phyloP scores from a whole-genome alignment of 2,113 vertebrate genomes.

The Jacana jacana region DNA sequence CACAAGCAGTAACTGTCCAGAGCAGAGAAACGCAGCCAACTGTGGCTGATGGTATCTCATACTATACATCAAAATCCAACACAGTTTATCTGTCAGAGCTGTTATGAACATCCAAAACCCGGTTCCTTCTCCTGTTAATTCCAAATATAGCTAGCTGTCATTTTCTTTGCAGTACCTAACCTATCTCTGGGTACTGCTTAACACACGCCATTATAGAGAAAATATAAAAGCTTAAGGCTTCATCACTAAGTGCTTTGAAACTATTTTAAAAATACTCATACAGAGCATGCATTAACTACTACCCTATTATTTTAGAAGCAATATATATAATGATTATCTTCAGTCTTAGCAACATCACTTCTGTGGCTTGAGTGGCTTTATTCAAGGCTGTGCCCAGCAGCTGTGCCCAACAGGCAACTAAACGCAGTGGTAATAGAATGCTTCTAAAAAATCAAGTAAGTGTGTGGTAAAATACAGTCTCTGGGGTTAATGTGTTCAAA shows the following conservation, averaged over 20 bases:
- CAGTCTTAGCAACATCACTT: not conserved
- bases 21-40: not conserved
- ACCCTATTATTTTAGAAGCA: not conserved
- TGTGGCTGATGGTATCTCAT: not conserved
- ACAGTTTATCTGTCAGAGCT: not conserved
- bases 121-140: not conserved
- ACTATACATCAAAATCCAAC: not conserved
- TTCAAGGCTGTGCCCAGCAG: not conserved
- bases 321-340: not conserved
- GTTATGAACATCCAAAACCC: not conserved
- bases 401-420: not conserved
- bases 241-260: not conserved
- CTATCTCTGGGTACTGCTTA: not conserved
- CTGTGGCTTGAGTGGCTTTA: not conserved
- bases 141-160: not conserved
- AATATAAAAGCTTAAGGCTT: not conserved
- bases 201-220: not conserved
- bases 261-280: not conserved
- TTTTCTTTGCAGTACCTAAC: not conserved
- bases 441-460: not conserved
- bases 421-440: not conserved
- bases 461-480: not conserved
- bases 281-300: not conserved
- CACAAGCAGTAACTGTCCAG: not conserved
- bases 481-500: not conserved